phyloP scores from a whole-genome alignment of 2,888 invertebrate species.

The Teinopalpus imperialis region DNA sequence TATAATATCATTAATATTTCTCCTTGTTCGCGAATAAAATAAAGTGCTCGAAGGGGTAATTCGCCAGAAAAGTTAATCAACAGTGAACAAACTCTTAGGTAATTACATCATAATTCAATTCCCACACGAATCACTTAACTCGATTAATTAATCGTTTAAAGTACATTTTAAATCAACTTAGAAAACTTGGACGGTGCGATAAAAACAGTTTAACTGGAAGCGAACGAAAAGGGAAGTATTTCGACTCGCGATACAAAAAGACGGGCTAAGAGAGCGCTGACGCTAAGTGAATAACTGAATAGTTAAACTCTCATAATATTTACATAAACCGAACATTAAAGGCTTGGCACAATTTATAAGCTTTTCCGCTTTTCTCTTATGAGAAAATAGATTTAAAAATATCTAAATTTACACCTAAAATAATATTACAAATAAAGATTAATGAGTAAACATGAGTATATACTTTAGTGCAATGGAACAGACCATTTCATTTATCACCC shows the following conservation, averaged over 20 bases:
- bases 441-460: too few relatives aligned
- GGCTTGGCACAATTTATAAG: constrained; percentile 46
- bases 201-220: constrained; percentile 39
- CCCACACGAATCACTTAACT: constrained; percentile 46
- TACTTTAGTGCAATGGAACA: too few relatives aligned
- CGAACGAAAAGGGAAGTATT: constrained; percentile 47
- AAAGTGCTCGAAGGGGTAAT: too few relatives aligned
- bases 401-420: too few relatives aligned
- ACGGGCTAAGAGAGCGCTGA: constrained; percentile 58
- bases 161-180: constrained; percentile 57
- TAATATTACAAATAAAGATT: too few relatives aligned
- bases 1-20: too few relatives aligned
- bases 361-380: constrained; percentile 36
- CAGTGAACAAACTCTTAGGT: too few relatives aligned
- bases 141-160: constrained; percentile 57
- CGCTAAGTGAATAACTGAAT: constrained; percentile 79
- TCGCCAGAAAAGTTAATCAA: too few relatives aligned
- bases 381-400: too few relatives aligned
- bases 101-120: constrained; percentile 40
- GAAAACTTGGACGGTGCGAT: constrained; percentile 44
- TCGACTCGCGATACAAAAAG: constrained; percentile 65
- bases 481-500: too few relatives aligned
- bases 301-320: constrained; percentile 80
- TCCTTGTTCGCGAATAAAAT: too few relatives aligned
- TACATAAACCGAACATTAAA: constrained; percentile 77